Evolutionary conservation across 2,888 invertebrate genomes (phyloP).

Genomic region (Hypolimnas misippus): DNA sequence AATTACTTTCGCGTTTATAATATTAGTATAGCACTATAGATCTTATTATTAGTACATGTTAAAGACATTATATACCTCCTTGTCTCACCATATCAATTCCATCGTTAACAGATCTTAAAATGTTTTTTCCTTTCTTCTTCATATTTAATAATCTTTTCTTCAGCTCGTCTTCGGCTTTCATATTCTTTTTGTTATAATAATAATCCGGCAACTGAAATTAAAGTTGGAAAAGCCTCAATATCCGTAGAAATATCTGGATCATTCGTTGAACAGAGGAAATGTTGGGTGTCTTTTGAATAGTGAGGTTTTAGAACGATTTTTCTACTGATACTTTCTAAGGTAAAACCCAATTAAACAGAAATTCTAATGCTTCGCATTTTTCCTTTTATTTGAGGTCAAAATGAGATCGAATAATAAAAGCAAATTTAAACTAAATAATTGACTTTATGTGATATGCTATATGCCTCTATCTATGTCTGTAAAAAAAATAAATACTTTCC

Average conservation of each 20-base stretch:
- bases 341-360: neutral
- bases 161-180: conserved; percentile 61
- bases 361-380: neutral
- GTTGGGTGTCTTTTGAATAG: neutral
- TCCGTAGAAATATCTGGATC: conserved; percentile 8
- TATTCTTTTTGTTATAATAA: conserved; percentile 65
- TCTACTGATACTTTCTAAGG: neutral
- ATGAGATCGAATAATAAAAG: too few relatives aligned
- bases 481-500: too few relatives aligned
- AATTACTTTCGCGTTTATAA: too few relatives aligned
- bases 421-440: too few relatives aligned
- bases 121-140: conserved; percentile 51
- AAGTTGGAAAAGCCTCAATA: neutral
- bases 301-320: neutral
- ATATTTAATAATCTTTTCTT: conserved; percentile 61
- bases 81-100: conserved; percentile 57
- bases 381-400: neutral
- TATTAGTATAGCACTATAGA: too few relatives aligned
- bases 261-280: neutral
- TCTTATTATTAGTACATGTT: too few relatives aligned
- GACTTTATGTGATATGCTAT: too few relatives aligned
- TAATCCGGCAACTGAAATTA: conserved; percentile 58
- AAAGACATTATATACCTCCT: too few relatives aligned
- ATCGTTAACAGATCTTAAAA: conserved; percentile 27
- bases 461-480: too few relatives aligned